phyloP scores from a whole-genome alignment of 2,113 vertebrate species.

The Phrynosoma blainvillii region DNA sequence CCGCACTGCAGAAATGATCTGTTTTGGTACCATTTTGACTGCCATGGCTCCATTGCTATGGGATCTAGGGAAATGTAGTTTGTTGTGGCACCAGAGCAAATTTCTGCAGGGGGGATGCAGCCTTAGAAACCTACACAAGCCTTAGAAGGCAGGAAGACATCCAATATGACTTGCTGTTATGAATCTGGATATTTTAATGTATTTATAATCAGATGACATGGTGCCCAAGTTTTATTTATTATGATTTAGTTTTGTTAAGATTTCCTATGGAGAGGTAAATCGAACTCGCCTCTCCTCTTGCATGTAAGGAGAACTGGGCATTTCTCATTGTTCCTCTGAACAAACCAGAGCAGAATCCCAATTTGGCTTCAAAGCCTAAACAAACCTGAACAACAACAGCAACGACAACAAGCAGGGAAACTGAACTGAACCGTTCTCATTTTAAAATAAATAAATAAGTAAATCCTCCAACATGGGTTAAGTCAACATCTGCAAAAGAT shows the following conservation, averaged over 20 bases:
- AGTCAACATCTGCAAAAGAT: constrained; percentile 94
- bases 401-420: constrained; percentile 42
- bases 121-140: too few relatives aligned
- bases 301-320: constrained; percentile 45
- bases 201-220: neutral
- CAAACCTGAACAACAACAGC: constrained; percentile 27
- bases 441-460: constrained; percentile 68
- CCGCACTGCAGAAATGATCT: neutral
- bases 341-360: constrained; percentile 53
- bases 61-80: neutral
- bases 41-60: too few relatives aligned
- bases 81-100: too few relatives aligned
- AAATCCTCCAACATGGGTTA: constrained; percentile 76
- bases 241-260: neutral
- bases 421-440: constrained; percentile 83
- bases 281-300: constrained; percentile 26
- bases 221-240: constrained; percentile 1
- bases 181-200: neutral
- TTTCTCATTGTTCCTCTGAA: neutral
- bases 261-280: neutral
- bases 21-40: too few relatives aligned
- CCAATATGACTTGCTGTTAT: neutral
- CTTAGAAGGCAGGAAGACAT: neutral
- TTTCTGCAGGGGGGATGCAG: too few relatives aligned
- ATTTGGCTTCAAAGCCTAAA: constrained; percentile 75